These are phyloP conservation scores for Theristicus caerulescens DNA, from an alignment of 2,113 vertebrate genomes.

Conservation along the genomic window DNA sequence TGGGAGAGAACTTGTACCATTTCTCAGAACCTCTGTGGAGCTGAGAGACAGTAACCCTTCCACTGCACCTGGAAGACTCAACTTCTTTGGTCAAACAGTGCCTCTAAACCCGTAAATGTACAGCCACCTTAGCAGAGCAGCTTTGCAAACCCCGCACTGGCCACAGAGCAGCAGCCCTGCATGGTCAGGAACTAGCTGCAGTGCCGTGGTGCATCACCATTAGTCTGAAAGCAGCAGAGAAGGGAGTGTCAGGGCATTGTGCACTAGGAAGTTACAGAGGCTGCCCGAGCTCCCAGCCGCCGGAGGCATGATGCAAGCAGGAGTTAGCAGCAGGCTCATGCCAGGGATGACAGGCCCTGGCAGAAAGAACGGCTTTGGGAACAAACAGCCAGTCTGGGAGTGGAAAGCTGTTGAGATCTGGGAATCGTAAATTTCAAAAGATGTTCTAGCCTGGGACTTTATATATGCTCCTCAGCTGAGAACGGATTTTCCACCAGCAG, in stretches of 20 bases:
- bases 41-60: not conserved
- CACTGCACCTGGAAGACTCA: not conserved
- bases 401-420: not conserved
- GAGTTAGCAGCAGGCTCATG: not conserved
- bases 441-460: not conserved
- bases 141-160: not conserved
- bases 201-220: not conserved
- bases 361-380: not conserved
- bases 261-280: not conserved
- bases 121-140: not conserved
- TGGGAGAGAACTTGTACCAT: not conserved
- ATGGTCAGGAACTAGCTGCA: not conserved
- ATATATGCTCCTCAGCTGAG: not conserved
- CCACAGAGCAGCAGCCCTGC: not conserved
- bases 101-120: not conserved
- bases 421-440: not conserved
- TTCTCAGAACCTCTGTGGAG: not conserved
- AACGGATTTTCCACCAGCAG: not conserved
- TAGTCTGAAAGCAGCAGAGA: not conserved
- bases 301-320: not conserved
- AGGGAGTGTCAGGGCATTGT: not conserved
- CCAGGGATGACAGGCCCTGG: not conserved
- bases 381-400: not conserved
- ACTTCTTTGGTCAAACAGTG: not conserved
- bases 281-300: rapidly evolving